phyloP scores from a whole-genome alignment of 2,888 invertebrate species.

The Siphlonurus alternatus region DNA sequence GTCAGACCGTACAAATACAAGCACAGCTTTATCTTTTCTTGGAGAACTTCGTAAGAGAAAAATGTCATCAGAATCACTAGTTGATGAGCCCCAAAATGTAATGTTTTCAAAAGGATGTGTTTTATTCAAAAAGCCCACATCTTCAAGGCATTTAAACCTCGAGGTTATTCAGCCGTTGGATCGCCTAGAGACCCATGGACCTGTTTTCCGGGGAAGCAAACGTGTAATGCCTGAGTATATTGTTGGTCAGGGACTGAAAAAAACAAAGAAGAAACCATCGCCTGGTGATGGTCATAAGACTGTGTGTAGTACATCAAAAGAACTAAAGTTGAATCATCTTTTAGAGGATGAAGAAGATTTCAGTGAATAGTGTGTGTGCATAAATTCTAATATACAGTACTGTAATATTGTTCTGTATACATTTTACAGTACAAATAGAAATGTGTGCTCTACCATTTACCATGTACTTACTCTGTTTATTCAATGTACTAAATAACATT shows the following conservation, averaged over 20 bases:
- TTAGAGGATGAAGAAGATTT: neutral
- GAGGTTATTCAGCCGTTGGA: slow-evolving; percentile 10
- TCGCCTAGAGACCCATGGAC: slow-evolving; percentile 21
- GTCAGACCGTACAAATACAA: slow-evolving; percentile 59
- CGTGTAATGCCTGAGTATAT: slow-evolving; percentile 70
- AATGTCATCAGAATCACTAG: neutral
- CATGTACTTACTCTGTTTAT: no score
- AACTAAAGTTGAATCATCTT: neutral
- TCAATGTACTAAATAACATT: no score
- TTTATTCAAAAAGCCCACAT: slow-evolving; percentile 6
- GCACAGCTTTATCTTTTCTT: slow-evolving; percentile 61
- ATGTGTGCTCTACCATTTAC: no score
- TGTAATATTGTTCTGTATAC: no score
- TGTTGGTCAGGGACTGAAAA: slow-evolving; percentile 44
- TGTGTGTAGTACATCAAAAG: neutral
- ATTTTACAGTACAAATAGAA: no score
- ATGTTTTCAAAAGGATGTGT: slow-evolving; percentile 20
- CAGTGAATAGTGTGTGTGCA: no score
- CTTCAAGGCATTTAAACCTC: neutral
- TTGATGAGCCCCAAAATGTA: slow-evolving; percentile 11
- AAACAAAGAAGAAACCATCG: slow-evolving; percentile 30
- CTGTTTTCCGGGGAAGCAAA: slow-evolving; percentile 47
- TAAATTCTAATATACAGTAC: no score
- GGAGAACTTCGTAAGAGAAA: slow-evolving; percentile 44
- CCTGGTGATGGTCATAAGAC: slow-evolving; percentile 6